A percentile compares a stretch with the other conserved stretches of the same genome.
Evolutionary conservation across 2,797 vertebrate species (phyloP).

Genomic region (Acomys russatus): DNA sequence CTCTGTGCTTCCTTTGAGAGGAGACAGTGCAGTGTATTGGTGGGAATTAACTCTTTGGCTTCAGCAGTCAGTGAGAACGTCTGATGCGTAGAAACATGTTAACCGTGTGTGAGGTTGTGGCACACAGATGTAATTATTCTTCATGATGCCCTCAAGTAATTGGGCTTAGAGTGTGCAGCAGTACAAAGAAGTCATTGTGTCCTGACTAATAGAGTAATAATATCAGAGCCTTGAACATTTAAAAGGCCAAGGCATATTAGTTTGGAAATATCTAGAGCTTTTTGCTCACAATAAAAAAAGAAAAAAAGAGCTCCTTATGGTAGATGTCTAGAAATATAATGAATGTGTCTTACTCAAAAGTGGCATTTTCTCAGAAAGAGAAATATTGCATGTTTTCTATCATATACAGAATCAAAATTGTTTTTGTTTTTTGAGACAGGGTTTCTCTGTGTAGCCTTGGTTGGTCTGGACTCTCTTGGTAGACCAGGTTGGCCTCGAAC

Average conservation of each 20-base stretch:
- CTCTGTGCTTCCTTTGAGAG: slow-evolving; percentile 68
- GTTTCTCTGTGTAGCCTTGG: too few species aligned
- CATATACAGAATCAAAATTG: too few species aligned
- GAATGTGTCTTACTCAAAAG: background rate
- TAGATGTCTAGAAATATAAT: background rate
- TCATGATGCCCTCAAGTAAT: slow-evolving; percentile 38
- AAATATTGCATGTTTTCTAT: background rate
- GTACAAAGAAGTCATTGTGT: slow-evolving; percentile 66
- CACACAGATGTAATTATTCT: slow-evolving; percentile 57
- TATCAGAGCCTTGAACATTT: background rate
- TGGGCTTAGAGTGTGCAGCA: slow-evolving; percentile 40
- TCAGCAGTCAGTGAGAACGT: slow-evolving; percentile 64
- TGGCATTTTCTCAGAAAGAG: slow-evolving; percentile 15
- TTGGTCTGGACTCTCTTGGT: too few species aligned
- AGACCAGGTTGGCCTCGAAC: too few species aligned
- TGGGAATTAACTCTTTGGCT: slow-evolving; percentile 74
- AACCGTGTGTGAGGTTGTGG: background rate
- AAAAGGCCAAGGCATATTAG: slow-evolving; percentile 32
- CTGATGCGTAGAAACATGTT: slow-evolving; percentile 56
- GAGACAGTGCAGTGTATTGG: slow-evolving; percentile 47
- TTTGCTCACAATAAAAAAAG: slow-evolving; percentile 13
- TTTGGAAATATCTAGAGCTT: slow-evolving; percentile 5
- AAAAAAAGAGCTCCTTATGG: background rate
- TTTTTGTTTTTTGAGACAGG: too few species aligned
- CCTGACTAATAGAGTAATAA: slow-evolving; percentile 50